Conservation (phyloP, 1,140 invertebrate genomes). For the Galleria mellonella region DNA sequence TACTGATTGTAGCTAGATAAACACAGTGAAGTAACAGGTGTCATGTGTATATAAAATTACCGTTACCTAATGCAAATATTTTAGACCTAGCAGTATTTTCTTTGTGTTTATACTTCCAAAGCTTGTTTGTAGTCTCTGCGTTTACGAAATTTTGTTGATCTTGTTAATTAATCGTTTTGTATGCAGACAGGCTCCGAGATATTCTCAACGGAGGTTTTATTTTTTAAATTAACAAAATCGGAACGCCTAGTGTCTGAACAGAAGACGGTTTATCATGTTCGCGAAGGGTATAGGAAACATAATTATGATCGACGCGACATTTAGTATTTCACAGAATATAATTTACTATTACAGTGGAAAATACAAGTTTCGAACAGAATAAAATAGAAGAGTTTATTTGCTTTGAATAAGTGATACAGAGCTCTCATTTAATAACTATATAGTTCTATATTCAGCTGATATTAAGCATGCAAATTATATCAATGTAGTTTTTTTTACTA, state of each 20-base stretch:
- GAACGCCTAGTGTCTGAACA: not conserved
- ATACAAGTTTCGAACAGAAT: too few species aligned
- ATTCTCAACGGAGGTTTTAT: slow-evolving; percentile 22
- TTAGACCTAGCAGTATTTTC: slow-evolving; percentile 26
- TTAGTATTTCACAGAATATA: too few species aligned
- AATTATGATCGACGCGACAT: not conserved
- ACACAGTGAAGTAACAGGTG: too few species aligned
- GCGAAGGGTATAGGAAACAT: not conserved
- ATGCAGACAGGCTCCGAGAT: slow-evolving; percentile 33
- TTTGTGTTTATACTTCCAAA: slow-evolving; percentile 29
- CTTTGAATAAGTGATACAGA: too few species aligned
- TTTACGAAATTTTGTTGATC: slow-evolving; percentile 47
- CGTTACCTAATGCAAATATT: slow-evolving; percentile 29
- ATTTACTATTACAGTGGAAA: too few species aligned
- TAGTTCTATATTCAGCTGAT: too few species aligned
- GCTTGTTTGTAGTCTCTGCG: slow-evolving; percentile 41
- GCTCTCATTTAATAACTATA: too few species aligned
- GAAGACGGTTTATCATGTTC: slow-evolving; percentile 12
- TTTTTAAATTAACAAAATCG: slow-evolving; percentile 19
- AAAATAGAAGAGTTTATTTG: too few species aligned
- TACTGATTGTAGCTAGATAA: too few species aligned
- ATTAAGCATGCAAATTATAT: too few species aligned
- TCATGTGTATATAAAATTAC: slow-evolving; percentile 5
- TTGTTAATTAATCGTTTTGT: slow-evolving; percentile 63
- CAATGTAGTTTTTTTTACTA: too few species aligned